These are phyloP conservation scores for Ondatra zibethicus DNA, from an alignment of 2,113 vertebrate species.

Conservation along the genomic window DNA sequence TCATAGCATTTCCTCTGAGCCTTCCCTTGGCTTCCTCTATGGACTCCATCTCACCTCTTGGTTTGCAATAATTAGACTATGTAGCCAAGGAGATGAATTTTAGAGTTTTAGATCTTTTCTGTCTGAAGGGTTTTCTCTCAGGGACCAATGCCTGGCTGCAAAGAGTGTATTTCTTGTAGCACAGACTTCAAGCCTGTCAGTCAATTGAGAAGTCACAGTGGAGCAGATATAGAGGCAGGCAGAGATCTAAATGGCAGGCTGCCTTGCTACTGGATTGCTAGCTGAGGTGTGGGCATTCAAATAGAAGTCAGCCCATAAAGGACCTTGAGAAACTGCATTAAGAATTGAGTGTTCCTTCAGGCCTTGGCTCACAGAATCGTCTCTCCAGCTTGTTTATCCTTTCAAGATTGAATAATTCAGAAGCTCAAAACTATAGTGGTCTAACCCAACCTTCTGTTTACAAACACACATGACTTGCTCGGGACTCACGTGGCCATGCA, in stretches of 20 bases:
- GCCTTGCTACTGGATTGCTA: not conserved
- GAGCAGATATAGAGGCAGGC: not conserved
- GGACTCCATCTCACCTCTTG: not conserved
- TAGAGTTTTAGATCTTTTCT: not conserved
- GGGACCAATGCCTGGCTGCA: not conserved
- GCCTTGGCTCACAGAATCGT: conserved; percentile 32
- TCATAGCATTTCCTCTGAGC: not conserved
- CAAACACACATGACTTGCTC: not conserved
- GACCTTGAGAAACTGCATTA: conserved; percentile 7
- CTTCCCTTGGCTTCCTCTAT: not conserved
- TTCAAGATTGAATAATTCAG: conserved; percentile 40
- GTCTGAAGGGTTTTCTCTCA: not conserved
- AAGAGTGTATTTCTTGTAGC: not conserved
- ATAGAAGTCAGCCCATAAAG: not conserved
- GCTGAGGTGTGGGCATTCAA: not conserved
- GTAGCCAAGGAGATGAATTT: not conserved
- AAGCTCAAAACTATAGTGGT: not conserved
- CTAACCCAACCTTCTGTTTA: conserved; percentile 44
- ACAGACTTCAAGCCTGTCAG: not conserved
- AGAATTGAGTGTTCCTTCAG: conserved; percentile 56
- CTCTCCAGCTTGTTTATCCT: conserved; percentile 48
- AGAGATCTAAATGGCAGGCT: not conserved
- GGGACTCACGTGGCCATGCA: not conserved
- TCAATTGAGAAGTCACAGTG: not conserved
- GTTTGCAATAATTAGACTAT: not conserved